Evolutionary conservation across 1,140 invertebrate species (phyloP), one percentile per base, ranked within the genome.

Genomic region (Halyomorpha halys): DNA sequence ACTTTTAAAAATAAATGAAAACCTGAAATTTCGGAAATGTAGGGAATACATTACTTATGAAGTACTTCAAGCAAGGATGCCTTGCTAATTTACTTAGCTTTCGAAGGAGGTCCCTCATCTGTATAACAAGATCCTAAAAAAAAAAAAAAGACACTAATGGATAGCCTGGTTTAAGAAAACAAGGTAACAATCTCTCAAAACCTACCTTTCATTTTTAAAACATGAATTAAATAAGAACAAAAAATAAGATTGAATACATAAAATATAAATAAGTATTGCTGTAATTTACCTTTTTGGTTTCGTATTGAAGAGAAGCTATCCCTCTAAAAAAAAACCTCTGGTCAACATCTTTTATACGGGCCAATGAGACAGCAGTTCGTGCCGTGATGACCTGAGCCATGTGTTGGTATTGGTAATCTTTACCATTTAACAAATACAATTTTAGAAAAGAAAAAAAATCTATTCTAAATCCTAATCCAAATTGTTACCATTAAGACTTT

Each of bases 1-100:
- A 65, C 59, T 18, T 53, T 14, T 49, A 59, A 49, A 53, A 44
- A 18, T n/a, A 54, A 44, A 8, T 30, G 23, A 59, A 45, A 23
- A 47, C 21, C 45, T 64, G n/a, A 60, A 19, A 56, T 65, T 59
- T 8, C 44, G 49, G 53, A 4, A 56, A 25, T 47, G 80, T 79
- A 59, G 78, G 74, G 74, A 86, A 86, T 63, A 80, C 80, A 73
- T 81, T 84, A 0, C 76, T 77, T 21, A 86, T 72, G 71, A 86
- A 86, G 68, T 84, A 79, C 47, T 77, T 73, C 59, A 87, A 77
- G 74, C 84, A 87, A 27, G 76, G 75, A 76, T 86, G 84, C 45
- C 76, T 74, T 51, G 79, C 77, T 44, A 76, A 71, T 65, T 73
- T 72, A 69, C 82, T 78, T 34, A 85, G 70, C 62, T 76, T 70